Percentiles rank a stretch among this genome's conserved stretches.
These are phyloP conservation scores for Macrocentrus cingulum DNA, from an alignment of 1,140 invertebrate genomes.

Conservation along the genomic window DNA sequence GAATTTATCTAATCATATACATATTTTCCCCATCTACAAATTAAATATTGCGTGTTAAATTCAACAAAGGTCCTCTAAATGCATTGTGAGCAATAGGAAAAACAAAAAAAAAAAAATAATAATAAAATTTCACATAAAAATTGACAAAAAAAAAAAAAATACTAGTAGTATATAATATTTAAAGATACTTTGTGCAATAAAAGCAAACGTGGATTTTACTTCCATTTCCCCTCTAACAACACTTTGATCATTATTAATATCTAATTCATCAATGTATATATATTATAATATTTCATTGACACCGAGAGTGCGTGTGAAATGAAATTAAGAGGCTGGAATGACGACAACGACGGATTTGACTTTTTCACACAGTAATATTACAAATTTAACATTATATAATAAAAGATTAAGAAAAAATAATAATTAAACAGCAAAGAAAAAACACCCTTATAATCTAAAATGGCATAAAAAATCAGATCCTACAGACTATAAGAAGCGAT, in stretches of 20 bases:
- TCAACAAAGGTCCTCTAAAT: conserved; percentile 19
- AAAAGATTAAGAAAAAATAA: conserved; percentile 19
- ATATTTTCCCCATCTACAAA: too few relatives aligned
- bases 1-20: too few relatives aligned
- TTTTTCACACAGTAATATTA: conserved; percentile 10
- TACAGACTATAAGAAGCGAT: conserved; percentile 24
- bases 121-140: too few relatives aligned
- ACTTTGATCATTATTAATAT: too few relatives aligned
- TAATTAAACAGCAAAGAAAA: conserved; percentile 25
- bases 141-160: conserved; percentile 4
- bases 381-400: conserved; percentile 24
- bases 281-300: not conserved
- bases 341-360: conserved; percentile 15
- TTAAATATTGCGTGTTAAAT: conserved; percentile 4
- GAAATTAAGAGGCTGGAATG: conserved; percentile 3
- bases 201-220: not conserved
- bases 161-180: not conserved
- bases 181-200: conserved; percentile 18
- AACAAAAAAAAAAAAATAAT: conserved; percentile 3
- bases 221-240: too few relatives aligned
- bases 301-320: not conserved
- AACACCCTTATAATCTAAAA: conserved; percentile 28
- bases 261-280: not conserved
- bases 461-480: conserved; percentile 30
- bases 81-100: conserved; percentile 23